Conservation (phyloP, 2,113 vertebrate species). For the Benitochromis conjunctus region DNA sequence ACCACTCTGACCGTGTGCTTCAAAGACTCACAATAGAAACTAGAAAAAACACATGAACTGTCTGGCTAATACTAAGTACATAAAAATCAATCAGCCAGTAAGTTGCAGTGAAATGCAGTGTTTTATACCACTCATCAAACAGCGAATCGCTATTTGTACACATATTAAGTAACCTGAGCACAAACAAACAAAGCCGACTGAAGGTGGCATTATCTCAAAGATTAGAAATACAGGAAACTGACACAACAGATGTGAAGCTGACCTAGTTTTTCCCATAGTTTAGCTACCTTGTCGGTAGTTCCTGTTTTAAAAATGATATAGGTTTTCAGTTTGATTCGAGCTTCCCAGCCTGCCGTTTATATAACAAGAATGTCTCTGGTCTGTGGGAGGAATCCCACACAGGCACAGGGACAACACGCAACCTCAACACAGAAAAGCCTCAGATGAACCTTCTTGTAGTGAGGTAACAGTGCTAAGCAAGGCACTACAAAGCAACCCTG, state of each 20-base stretch:
- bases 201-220: slow-evolving; percentile 22
- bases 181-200: slow-evolving; percentile 19
- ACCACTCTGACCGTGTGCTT: slow-evolving; percentile 24
- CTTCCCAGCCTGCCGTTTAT: not conserved
- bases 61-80: not conserved
- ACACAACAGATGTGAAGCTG: slow-evolving; percentile 21
- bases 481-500: not conserved
- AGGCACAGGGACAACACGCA: not conserved
- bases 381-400: not conserved
- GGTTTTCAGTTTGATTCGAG: not conserved
- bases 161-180: slow-evolving; percentile 14
- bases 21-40: slow-evolving; percentile 7
- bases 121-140: not conserved
- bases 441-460: not conserved
- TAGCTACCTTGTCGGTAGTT: not conserved
- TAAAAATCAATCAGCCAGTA: not conserved
- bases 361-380: not conserved
- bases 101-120: not conserved
- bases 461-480: not conserved
- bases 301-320: not conserved
- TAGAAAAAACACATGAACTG: not conserved
- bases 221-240: slow-evolving; percentile 40
- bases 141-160: not conserved
- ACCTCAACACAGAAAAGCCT: not conserved
- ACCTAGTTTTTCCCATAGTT: slow-evolving; percentile 11